Base-by-base conservation (phyloP, 2,113 vertebrate genomes). In the Acinonyx jubatus region DNA sequence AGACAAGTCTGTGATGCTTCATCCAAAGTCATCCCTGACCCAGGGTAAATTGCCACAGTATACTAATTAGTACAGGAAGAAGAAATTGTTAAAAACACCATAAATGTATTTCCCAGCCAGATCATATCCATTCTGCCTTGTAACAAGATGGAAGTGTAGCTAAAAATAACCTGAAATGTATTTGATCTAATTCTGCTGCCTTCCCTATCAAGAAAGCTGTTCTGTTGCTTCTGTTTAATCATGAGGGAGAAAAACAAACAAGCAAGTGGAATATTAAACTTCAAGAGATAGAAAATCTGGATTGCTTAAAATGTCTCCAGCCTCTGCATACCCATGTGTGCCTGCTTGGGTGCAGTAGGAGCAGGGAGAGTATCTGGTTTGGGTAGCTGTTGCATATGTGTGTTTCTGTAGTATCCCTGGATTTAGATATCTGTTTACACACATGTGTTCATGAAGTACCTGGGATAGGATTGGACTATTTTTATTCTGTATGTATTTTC, bases 91-190 rank as follows among this genome's bases (percentile, higher is more conserved):
- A 7, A 88, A 97, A 96, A 94, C 19, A 90, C 7, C 25, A 89
- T 23, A 81, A 89, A 95, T 50, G 11, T 90, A 33, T 65, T 96
- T 95, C 11, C n/a, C 25, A 95, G 15, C 5, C 65, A 84, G 7
- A 84, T 69, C 55, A 50, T 41, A 73, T n/a, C 45, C 92, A 84
- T 93, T 95, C 29, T 84, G 29, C 41, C 23, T 80, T 65, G 38
- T 65, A 52, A 89, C 55, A 63, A 80, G 33, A 92, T 79, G 13
- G 33, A 91, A 76, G 16, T 84, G 8, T 19, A 87, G 74, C 74
- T 94, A 87, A 97, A 97, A 95, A 92, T 87, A 95, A 94, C 38
- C 38, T 16, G 19, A 73, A 76, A 79, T 85, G 73, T 83, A 36
- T 95, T 87, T 96, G 89, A 71, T 55, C 19, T 50, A 93, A 93